Percentiles rank a stretch among this genome's conserved stretches.
phyloP scores from a whole-genome alignment of 2,888 invertebrate species.

The Beris morrisii region DNA sequence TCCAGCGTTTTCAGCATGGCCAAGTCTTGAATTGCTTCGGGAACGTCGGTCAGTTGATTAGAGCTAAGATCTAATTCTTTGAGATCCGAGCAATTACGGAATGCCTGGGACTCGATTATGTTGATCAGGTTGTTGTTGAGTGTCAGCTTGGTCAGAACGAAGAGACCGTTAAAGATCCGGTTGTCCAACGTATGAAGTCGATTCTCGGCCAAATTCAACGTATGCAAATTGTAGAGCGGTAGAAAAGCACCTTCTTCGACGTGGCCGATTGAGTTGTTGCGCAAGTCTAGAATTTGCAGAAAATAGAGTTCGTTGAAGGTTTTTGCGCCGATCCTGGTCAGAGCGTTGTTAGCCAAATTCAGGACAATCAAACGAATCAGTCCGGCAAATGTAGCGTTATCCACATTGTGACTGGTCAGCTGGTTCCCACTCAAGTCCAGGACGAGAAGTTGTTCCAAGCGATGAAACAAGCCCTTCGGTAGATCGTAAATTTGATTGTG shows the following conservation, averaged over 20 bases:
- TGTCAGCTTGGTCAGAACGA: slow-evolving; percentile 80
- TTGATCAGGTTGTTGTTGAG: slow-evolving; percentile 83
- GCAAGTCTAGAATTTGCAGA: slow-evolving; percentile 80
- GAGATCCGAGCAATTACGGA: slow-evolving; percentile 83
- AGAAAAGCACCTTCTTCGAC: slow-evolving; percentile 86
- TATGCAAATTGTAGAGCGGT: slow-evolving; percentile 85
- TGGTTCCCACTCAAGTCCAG: slow-evolving; percentile 84
- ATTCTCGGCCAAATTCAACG: slow-evolving; percentile 86
- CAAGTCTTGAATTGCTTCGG: slow-evolving; percentile 79
- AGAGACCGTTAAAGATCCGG: slow-evolving; percentile 80
- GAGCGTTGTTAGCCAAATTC: slow-evolving; percentile 82
- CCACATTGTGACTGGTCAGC: slow-evolving; percentile 80
- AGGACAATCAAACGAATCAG: slow-evolving; percentile 81
- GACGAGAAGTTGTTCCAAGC: slow-evolving; percentile 80
- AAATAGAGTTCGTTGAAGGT: slow-evolving; percentile 87
- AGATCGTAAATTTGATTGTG: slow-evolving; percentile 83
- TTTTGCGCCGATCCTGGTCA: slow-evolving; percentile 78
- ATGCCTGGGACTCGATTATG: slow-evolving; percentile 76
- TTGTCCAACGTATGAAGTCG: slow-evolving; percentile 78
- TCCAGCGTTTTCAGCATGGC: slow-evolving; percentile 85
- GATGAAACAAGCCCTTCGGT: slow-evolving; percentile 80
- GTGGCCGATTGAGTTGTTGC: slow-evolving; percentile 86
- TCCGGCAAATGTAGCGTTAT: slow-evolving; percentile 82
- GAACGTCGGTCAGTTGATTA: slow-evolving; percentile 79
- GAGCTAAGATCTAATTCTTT: slow-evolving; percentile 88